Evolutionary conservation across 1,140 invertebrate species (phyloP).

Genomic region (Drosophila ohnishii): DNA sequence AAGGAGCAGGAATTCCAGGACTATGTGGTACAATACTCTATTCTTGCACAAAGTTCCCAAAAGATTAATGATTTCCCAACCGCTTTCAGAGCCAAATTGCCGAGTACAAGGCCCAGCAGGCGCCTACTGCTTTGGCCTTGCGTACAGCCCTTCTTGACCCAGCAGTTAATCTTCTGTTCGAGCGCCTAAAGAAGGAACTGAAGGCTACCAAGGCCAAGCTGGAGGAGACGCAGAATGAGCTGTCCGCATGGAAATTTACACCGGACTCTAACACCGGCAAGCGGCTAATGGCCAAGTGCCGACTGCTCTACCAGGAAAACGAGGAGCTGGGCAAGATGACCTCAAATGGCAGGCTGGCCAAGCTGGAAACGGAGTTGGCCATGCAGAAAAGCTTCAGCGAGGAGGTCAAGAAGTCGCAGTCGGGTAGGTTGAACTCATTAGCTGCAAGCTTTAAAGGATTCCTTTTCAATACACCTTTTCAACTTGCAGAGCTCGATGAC

Average conservation of each 20-base stretch:
- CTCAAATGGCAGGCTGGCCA: constrained; percentile 96
- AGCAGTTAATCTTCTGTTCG: constrained; percentile 96
- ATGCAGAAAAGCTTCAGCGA: constrained; percentile 97
- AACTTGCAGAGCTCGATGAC: constrained; percentile 92
- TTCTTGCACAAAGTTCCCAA: background rate
- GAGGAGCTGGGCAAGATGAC: constrained; percentile 98
- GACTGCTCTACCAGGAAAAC: constrained; percentile 98
- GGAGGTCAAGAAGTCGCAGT: constrained; percentile 98
- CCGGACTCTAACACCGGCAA: constrained; percentile 99
- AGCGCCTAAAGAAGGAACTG: constrained; percentile 95
- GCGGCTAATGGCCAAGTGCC: constrained; percentile 98
- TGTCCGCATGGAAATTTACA: constrained; percentile 99
- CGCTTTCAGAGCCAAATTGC: constrained; percentile 92
- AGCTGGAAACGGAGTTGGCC: constrained; percentile 97
- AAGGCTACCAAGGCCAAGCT: constrained; percentile 94
- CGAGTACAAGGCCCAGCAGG: constrained; percentile 93
- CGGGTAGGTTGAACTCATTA: constrained; percentile 86
- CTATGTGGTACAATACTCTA: constrained; percentile 90
- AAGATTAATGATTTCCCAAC: background rate
- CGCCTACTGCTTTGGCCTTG: constrained; percentile 89
- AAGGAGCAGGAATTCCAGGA: constrained; percentile 99
- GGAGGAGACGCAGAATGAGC: constrained; percentile 98
- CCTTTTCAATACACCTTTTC: background rate
- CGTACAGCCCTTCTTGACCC: constrained; percentile 95
- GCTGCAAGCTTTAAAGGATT: background rate